Base-by-base conservation (phyloP, 2,113 vertebrate species). In the Entomyzon cyanotis region DNA sequence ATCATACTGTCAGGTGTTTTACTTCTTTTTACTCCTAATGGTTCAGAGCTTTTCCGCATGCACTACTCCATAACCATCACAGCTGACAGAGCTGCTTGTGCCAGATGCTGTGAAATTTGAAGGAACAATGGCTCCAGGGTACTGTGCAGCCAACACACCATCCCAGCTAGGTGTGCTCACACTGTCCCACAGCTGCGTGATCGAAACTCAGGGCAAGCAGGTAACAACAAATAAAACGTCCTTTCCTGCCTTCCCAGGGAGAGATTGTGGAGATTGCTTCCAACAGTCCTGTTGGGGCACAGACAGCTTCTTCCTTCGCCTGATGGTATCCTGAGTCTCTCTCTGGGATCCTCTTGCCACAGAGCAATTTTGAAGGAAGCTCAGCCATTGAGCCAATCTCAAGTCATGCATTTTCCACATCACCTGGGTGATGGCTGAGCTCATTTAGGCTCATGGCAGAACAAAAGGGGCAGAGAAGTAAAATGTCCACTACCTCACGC, bases 151-250 rank as follows among this genome's bases (percentile, higher is more conserved):
- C 71, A 87, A 24, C 25, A 79, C 74, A 56, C 21, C 23, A 81
- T 67, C 60, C 56, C 27, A n/a, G 33, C 53, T 23, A 81, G 79
- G 53, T 20, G 24, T 55, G 49, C 4, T 1, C n/a, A 81, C 28
- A 47, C 33, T 31, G 47, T 53, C 30, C 56, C 37, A n/a, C 35
- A 70, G 49, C 65, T 69, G 24, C 1, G 1, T 52, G 50, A 76
- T 58, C 10, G 63, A 15, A 74, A 70, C 56, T 86, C 52, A 82
- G 35, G 37, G 49, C 55, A 87, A 93, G 74, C 93, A 89, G 39
- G n/a, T 46, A 74, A 85, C 71, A 87, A 77, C 58, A 94, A 95
- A 86, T 52, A 73, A 62, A 96, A 81, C 20, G 20, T 23, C 41
- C 24, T 39, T 37, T 87, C 24, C 12, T 4, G 5, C 41, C 33